Base-by-base conservation (phyloP, 2,888 invertebrate species). In the Brachynemurus nebulosus region DNA sequence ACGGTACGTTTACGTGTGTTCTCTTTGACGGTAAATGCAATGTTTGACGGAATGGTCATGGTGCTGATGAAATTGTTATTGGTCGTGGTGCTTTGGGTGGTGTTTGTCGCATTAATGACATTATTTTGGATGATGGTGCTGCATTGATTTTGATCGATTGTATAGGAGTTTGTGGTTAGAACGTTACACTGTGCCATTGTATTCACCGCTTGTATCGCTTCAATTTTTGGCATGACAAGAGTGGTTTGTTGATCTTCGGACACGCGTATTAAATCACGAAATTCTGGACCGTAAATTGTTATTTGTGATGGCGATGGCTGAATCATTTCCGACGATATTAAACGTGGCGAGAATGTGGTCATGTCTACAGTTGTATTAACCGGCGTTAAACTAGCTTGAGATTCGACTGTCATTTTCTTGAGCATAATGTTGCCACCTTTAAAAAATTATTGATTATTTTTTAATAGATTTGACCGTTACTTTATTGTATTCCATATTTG, bases 201-300 rank as follows among this genome's bases (percentile, higher is more conserved):
- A 14, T 35, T 42, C 16, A 40, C 33, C n/a, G 43, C 34, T 16
- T 23, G 12, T 19, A 42, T 42, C n/a, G 34, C 35, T 14, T 25
- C 25, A n/a, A 40, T 40, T 34, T 34, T 34, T 17, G 42, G 42
- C 36, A 42, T 42, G 12, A 38, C 27, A n/a, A 44, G 17, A 16
- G 42, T 21, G 12, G 37, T 23, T 18, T 23, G 18, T 21, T 39
- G 39, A 27, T 44, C 44, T 19, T 44, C 44, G 9, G 44, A 44
- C 4, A 44, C 44, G 12, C 42, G 30, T 18, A 42, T 42, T 17
- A 42, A 20, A 33, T 42, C 42, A 17, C 44, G 25, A 27, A 44
- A 44, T 18, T 44, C 44, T n/a, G 37, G 37, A 18, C 44, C 34
- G 18, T 44, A 44, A n/a, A 44, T 44, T 11, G 44, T 44, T n/a